These are phyloP conservation scores for Chloebia gouldiae DNA, from an alignment of 2,113 vertebrate species.

Conservation along the genomic window DNA sequence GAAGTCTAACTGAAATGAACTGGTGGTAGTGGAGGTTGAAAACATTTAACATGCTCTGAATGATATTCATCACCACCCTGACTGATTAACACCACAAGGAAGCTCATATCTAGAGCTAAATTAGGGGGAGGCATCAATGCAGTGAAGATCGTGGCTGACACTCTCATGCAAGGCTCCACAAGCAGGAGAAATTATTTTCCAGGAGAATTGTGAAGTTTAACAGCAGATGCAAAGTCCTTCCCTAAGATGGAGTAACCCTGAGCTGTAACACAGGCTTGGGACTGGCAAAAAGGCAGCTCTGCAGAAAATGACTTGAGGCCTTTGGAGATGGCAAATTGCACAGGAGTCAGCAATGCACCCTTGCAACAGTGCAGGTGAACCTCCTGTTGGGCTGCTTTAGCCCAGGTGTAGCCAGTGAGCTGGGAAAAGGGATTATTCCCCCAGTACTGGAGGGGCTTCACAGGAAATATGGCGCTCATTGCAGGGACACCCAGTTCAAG, in stretches of 20 bases:
- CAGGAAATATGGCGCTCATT: not conserved
- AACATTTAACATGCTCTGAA: not conserved
- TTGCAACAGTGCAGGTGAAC: not conserved
- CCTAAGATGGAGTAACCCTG: not conserved
- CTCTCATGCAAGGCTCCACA: not conserved
- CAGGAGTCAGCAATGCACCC: not conserved
- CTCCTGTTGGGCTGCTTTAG: not conserved
- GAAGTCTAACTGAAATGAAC: not conserved
- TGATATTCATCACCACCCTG: not conserved
- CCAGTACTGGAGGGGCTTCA: not conserved
- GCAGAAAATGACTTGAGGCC: not conserved
- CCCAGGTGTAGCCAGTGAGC: accelerated
- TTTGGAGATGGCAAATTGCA: not conserved
- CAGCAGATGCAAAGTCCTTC: not conserved
- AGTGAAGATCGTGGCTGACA: not conserved
- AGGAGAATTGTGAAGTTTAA: not conserved
- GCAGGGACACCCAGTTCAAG: not conserved
- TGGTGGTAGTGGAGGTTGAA: not conserved
- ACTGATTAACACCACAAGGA: not conserved
- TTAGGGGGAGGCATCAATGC: not conserved
- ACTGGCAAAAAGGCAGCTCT: not conserved
- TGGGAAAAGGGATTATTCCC: not conserved
- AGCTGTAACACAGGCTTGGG: not conserved
- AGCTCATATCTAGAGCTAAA: not conserved
- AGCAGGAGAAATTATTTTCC: not conserved